These are phyloP conservation scores for Papilio aristodemus DNA, from an alignment of 1,140 invertebrate genomes.

Conservation along the genomic window DNA sequence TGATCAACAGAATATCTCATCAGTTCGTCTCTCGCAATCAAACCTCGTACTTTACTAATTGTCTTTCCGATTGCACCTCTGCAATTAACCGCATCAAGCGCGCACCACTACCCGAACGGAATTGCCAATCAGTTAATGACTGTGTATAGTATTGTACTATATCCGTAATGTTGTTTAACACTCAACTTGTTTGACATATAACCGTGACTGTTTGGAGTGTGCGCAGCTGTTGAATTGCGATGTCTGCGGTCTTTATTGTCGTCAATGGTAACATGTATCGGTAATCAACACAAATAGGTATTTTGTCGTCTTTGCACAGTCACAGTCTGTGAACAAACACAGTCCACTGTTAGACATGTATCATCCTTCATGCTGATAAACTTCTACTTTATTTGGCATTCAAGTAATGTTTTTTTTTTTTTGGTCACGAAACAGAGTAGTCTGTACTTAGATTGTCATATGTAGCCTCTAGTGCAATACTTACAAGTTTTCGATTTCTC, in stretches of 20 bases:
- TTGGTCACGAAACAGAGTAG: too few relatives aligned
- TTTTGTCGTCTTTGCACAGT: too few relatives aligned
- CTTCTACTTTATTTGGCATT: too few relatives aligned
- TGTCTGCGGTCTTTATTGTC: neutral
- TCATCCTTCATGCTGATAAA: too few relatives aligned
- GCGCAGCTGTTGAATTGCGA: neutral
- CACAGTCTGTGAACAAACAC: too few relatives aligned
- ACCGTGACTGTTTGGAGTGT: conserved; percentile 2
- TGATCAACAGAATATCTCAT: conserved; percentile 16
- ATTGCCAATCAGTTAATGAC: conserved; percentile 41
- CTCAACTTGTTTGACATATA: conserved; percentile 25
- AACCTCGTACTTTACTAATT: conserved; percentile 39
- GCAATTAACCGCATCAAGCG: conserved; percentile 39
- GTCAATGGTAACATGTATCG: neutral
- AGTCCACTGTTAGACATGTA: too few relatives aligned
- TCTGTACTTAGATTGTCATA: too few relatives aligned
- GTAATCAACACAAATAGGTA: neutral
- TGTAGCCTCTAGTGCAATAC: too few relatives aligned
- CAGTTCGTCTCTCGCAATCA: conserved; percentile 39
- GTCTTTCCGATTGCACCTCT: conserved; percentile 40
- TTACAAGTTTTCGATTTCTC: too few relatives aligned
- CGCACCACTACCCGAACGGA: conserved; percentile 30
- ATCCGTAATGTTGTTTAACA: conserved; percentile 26
- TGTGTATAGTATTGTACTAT: conserved; percentile 28
- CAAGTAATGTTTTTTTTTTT: too few relatives aligned